A percentile compares a stretch with the other conserved stretches of the same genome.
phyloP scores from a whole-genome alignment of 1,140 invertebrate genomes.

The Achatina immaculata region DNA sequence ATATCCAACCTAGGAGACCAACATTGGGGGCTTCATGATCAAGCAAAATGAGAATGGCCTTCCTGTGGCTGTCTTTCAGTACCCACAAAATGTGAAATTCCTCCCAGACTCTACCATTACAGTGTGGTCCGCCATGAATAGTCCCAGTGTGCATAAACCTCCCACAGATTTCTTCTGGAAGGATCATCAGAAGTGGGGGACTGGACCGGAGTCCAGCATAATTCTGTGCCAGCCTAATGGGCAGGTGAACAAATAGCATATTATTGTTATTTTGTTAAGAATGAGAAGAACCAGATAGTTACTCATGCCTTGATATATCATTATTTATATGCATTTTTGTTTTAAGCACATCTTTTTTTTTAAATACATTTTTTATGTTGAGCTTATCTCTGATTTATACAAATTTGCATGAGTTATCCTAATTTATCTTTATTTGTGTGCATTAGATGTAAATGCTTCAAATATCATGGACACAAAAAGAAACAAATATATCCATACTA shows the following conservation, averaged over 20 bases:
- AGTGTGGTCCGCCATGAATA: slow-evolving; percentile 66
- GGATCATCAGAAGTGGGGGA: slow-evolving; percentile 70
- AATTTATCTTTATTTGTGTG: too few relatives aligned
- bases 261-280: background rate
- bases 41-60: slow-evolving; percentile 70
- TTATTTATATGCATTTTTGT: too few relatives aligned
- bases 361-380: too few relatives aligned
- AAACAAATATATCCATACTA: too few relatives aligned
- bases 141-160: slow-evolving; percentile 64
- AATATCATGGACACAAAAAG: too few relatives aligned
- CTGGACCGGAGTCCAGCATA: slow-evolving; percentile 70
- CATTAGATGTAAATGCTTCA: too few relatives aligned
- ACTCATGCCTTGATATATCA: too few relatives aligned
- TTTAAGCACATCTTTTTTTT: too few relatives aligned
- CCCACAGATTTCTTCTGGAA: slow-evolving; percentile 69
- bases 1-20: slow-evolving; percentile 60
- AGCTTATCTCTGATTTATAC: too few relatives aligned
- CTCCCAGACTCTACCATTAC: slow-evolving; percentile 62
- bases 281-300: too few relatives aligned
- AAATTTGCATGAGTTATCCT: too few relatives aligned
- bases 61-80: slow-evolving; percentile 68
- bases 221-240: slow-evolving; percentile 70
- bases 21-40: slow-evolving; percentile 69
- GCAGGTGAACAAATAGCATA: slow-evolving; percentile 61
- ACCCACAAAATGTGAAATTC: slow-evolving; percentile 65